These are phyloP conservation scores for Lindbergichthys nudifrons DNA, from an alignment of 2,797 vertebrate species.

Conservation along the genomic window DNA sequence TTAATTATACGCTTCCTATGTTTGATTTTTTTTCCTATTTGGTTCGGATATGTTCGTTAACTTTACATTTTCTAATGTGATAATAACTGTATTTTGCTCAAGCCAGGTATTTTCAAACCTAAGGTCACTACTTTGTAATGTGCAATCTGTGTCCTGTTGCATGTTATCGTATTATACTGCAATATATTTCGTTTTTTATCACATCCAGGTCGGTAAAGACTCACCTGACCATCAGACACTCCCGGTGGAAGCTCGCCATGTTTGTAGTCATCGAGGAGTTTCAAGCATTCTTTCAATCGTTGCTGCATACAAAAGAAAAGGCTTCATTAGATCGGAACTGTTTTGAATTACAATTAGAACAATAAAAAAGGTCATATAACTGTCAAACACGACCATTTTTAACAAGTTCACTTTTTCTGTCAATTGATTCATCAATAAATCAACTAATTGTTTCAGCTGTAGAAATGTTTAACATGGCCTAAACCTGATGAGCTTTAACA, in stretches of 20 bases:
- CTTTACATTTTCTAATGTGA: too few species aligned
- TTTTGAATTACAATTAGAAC: background rate
- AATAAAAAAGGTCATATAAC: too few species aligned
- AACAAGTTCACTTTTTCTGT: too few species aligned
- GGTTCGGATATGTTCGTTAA: background rate
- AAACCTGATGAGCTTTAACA: too few species aligned
- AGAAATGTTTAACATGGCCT: too few species aligned
- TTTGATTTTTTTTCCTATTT: too few species aligned
- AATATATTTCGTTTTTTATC: background rate
- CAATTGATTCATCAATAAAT: too few species aligned
- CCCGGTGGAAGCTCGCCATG: conserved; percentile 87
- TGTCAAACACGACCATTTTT: too few species aligned
- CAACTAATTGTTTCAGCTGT: too few species aligned
- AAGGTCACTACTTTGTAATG: background rate
- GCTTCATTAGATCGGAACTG: background rate
- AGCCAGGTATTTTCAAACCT: background rate
- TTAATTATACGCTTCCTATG: background rate
- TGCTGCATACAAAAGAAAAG: conserved; percentile 75
- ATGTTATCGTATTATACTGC: background rate
- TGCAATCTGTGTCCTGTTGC: background rate
- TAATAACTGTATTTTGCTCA: background rate
- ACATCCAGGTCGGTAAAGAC: background rate
- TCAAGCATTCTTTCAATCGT: conserved; percentile 88
- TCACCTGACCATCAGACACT: conserved; percentile 81
- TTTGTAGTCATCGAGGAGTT: conserved; percentile 94